Percentiles rank a stretch among this genome's conserved stretches.
These are phyloP conservation scores for Leptogaster cylindrica DNA, from an alignment of 2,888 invertebrate species.

Conservation along the genomic window DNA sequence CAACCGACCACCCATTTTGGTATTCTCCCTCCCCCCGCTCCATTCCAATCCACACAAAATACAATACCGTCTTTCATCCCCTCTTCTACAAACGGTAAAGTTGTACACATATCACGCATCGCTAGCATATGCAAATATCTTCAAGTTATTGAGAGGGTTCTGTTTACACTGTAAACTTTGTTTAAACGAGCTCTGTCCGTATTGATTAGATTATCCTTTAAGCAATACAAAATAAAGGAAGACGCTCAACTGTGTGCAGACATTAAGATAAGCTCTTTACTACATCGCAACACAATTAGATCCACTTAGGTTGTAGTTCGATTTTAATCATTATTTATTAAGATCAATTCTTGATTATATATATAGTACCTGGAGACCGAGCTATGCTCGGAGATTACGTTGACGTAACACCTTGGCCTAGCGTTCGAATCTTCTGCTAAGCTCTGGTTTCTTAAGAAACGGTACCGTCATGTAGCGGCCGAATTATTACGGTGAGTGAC, in stretches of 20 bases:
- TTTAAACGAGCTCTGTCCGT: slow-evolving; percentile 41
- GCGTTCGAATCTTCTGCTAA: too few species aligned
- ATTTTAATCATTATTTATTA: too few species aligned
- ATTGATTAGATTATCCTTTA: slow-evolving; percentile 40
- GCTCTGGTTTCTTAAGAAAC: too few species aligned
- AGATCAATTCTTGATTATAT: too few species aligned
- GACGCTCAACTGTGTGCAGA: slow-evolving; percentile 2
- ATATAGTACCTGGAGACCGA: too few species aligned
- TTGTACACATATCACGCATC: slow-evolving; percentile 45
- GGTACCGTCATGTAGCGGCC: too few species aligned
- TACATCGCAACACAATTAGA: slow-evolving; percentile 23
- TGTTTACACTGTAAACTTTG: slow-evolving; percentile 44
- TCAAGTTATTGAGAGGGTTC: slow-evolving; percentile 43
- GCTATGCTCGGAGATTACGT: too few species aligned
- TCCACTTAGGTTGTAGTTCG: slow-evolving; percentile 1
- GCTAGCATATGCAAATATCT: slow-evolving; percentile 43
- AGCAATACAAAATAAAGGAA: slow-evolving; percentile 13
- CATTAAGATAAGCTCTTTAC: slow-evolving; percentile 18
- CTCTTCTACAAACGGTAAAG: too few species aligned
- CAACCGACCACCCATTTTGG: slow-evolving; percentile 39
- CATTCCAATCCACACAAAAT: too few species aligned
- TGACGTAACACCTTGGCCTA: too few species aligned
- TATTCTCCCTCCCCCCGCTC: background rate
- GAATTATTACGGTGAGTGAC: too few species aligned
- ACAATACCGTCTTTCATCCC: too few species aligned